These are phyloP conservation scores for Arrhopalites spinosus DNA, from an alignment of 2,888 invertebrate genomes.

Conservation along the genomic window DNA sequence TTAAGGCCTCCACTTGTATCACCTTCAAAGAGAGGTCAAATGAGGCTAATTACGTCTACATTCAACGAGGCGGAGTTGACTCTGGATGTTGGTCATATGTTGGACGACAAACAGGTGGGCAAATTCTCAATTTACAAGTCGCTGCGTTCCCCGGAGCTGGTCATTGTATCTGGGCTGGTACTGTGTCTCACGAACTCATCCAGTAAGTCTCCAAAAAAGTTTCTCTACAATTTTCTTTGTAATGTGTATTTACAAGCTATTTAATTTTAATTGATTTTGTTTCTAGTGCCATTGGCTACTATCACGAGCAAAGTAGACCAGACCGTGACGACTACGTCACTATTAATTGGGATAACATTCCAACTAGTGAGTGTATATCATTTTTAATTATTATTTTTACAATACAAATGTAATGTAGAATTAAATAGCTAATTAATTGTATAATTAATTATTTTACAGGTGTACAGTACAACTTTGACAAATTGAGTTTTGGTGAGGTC, in stretches of 20 bases:
- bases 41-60: slow-evolving; percentile 39
- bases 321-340: slow-evolving; percentile 31
- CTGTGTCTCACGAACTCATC: slow-evolving; percentile 35
- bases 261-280: not conserved
- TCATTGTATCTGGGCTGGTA: slow-evolving; percentile 36
- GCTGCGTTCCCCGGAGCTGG: slow-evolving; percentile 18
- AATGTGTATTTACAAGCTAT: not conserved
- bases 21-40: slow-evolving; percentile 29
- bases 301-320: slow-evolving; percentile 28
- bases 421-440: not conserved
- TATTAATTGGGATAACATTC: slow-evolving; percentile 34
- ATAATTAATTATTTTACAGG: not conserved
- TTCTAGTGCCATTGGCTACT: slow-evolving; percentile 29
- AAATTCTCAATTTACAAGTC: slow-evolving; percentile 35
- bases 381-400: not conserved
- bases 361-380: not conserved
- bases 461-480: slow-evolving; percentile 33
- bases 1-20: slow-evolving; percentile 38
- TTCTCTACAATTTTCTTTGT: not conserved
- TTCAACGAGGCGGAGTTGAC: slow-evolving; percentile 35
- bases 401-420: not conserved
- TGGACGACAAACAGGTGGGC: slow-evolving; percentile 36
- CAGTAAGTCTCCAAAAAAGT: not conserved
- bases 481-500: slow-evolving; percentile 11
- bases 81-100: slow-evolving; percentile 47